Base-by-base conservation (phyloP, 2,113 vertebrate genomes). In the Aegithalos caudatus region DNA sequence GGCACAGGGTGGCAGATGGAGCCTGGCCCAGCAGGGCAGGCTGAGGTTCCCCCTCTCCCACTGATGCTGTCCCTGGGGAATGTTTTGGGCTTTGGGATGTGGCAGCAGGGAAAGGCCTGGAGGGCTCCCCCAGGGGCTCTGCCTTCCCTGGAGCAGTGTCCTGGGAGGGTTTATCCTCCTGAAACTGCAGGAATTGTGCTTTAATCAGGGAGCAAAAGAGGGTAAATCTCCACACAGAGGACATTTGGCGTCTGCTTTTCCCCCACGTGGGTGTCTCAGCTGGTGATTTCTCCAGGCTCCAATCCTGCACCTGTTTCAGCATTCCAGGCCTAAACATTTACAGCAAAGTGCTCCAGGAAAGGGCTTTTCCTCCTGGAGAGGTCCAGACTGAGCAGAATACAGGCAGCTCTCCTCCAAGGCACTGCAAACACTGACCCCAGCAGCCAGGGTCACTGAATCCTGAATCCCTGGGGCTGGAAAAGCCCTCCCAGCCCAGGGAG, bases 401-500 rank as follows among this genome's bases (percentile, higher is more conserved):
- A 20, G 9, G 27, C 38, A 2, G 1, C 3, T 18, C 33, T 45
- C 38, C 24, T 8, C 25, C 5, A 14, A 33, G 35, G 65, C 31
- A 20, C 37, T 3, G 3, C 23, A 35, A 16, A 14, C 64, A 10
- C 64, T 5, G 14, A 25, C 6, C 38, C 57, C 51, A n/a, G 57
- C 28, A 76, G 22, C 28, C 16, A 57, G 33, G 51, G 1, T 9
- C 38, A 20, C 37, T 11, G 45, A 19, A 15, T 28, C 12, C 0
- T 1, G 10, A 44, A 33, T 33, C 18, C 0, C 0, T 12, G 14
- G 1, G 62, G 38, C 0, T 12, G 83, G 72, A 15, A 69, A 45
- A 78, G 1, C 45, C 72, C 72, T 67, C 33, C 45, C 11, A 29
- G 70, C 11, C 8, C 58, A 37, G 1, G 23, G 57, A 58, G 57